These are phyloP conservation scores for Oikopleura albicans DNA, from an alignment of 23 tunicate genomes.

Conservation along the genomic window DNA sequence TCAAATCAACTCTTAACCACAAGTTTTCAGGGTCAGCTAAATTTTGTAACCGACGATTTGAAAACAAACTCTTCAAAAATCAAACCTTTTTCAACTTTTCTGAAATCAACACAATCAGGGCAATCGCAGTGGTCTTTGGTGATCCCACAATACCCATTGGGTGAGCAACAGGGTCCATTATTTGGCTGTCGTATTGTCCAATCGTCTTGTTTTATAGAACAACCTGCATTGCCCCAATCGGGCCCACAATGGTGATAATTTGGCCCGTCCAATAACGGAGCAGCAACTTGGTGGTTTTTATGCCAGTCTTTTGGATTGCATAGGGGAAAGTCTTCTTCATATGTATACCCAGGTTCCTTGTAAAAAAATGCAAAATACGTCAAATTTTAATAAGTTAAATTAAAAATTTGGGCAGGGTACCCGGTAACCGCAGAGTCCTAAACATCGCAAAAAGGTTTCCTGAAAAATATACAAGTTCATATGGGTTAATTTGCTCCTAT, in stretches of 20 bases:
- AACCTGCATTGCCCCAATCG: not conserved
- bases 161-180: slow-evolving; percentile 8
- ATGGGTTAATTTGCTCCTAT: too few species aligned
- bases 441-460: too few species aligned
- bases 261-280: not conserved
- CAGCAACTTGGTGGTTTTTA: not conserved
- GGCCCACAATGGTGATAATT: slow-evolving; percentile 15
- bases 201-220: not conserved
- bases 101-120: not conserved
- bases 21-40: too few species aligned
- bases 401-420: too few species aligned
- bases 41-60: not conserved
- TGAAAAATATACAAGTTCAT: too few species aligned
- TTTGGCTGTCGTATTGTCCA: not conserved
- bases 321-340: not conserved
- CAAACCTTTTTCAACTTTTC: slow-evolving; percentile 9
- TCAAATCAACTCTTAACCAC: too few species aligned
- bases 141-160: slow-evolving; percentile 5
- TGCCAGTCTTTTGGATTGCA: slow-evolving; percentile 17
- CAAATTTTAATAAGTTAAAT: too few species aligned
- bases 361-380: too few species aligned
- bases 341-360: not conserved
- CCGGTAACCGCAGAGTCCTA: too few species aligned
- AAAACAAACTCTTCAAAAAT: not conserved
- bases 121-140: slow-evolving; percentile 7